Evolutionary conservation across 1,140 invertebrate species (phyloP).

Genomic region (Nixonia krombeini): DNA sequence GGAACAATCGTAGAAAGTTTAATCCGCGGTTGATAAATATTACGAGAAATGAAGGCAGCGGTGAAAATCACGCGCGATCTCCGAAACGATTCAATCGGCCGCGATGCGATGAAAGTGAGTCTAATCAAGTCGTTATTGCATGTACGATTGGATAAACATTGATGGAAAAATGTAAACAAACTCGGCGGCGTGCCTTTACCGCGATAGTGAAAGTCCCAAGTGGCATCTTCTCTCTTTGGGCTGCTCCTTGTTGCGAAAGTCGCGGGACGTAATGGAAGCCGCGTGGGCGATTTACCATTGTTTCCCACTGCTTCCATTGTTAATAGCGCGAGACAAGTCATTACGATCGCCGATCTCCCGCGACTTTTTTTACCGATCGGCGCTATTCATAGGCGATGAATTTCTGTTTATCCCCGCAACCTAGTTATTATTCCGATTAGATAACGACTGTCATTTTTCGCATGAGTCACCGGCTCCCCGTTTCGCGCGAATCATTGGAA

Average conservation of each 20-base stretch:
- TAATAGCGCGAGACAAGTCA: conserved; percentile 16
- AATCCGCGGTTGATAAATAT: background rate
- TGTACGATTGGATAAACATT: conserved; percentile 37
- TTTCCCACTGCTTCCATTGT: conserved; percentile 39
- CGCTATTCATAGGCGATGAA: too few relatives aligned
- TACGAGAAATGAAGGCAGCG: background rate
- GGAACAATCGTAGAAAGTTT: background rate
- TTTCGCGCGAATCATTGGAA: too few relatives aligned
- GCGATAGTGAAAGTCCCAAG: conserved; percentile 41
- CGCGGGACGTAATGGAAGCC: background rate
- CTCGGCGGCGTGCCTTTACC: conserved; percentile 27
- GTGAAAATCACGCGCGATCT: background rate
- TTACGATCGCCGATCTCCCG: background rate
- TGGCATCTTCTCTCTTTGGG: conserved; percentile 19
- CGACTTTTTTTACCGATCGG: conserved; percentile 15
- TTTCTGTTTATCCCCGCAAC: too few relatives aligned
- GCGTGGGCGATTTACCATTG: conserved; percentile 37
- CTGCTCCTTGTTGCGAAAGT: conserved; percentile 34
- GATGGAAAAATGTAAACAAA: conserved; percentile 33
- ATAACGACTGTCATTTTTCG: too few relatives aligned
- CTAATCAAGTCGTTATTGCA: conserved; percentile 41
- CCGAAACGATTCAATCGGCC: background rate
- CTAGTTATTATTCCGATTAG: too few relatives aligned
- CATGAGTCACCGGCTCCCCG: too few relatives aligned
- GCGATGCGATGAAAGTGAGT: background rate